Evolutionary conservation across 1,140 invertebrate genomes (phyloP), one percentile per base, ranked within the genome.

Genomic region (Drosophila guanche): DNA sequence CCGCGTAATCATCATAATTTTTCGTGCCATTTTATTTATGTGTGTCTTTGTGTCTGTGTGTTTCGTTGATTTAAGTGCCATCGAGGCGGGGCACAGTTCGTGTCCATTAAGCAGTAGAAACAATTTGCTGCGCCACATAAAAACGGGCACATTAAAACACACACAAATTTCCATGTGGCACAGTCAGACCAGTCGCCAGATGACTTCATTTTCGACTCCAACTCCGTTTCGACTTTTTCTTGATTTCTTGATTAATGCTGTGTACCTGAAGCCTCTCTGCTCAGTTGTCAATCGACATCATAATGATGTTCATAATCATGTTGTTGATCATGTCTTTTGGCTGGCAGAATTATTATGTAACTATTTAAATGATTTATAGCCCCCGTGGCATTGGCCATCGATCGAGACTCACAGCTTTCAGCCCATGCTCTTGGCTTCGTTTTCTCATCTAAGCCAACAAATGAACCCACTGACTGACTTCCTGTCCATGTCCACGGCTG

Each of bases 291-390:
- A 61, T 76, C 67, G 76, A 68, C 65, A 75, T 66, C 50, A 59
- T 50, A 54, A 61, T 73, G 79, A 59, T 46, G 50, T 20, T 20
- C 16, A 20, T 20, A 20, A 20, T 20, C 16, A 54, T 66, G 67
- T 51, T 55, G 52, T 55, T 61, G 46, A 65, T 4, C 10, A 37
- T 37, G 33, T 20, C 16, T 20, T 20, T 20, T 20, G 16, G 16
- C 71, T 70, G 55, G 69, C 81, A 85, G 81, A 85, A 85, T 85
- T 85, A 88, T 85, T 85, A 85, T 85, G 81, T 85, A 85, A 85
- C 73, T 81, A 85, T 86, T 85, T 77, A 81, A 88, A 79, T 85
- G 81, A 85, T 85, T 85, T 85, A 85, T 85, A 65, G 81, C 81
- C 78, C 57, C 78, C 57, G 68, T 80, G 81, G 81, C 81, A 88